phyloP scores from a whole-genome alignment of 64 coral and sea anemone genomes.

The Pachyseris speciosa region DNA sequence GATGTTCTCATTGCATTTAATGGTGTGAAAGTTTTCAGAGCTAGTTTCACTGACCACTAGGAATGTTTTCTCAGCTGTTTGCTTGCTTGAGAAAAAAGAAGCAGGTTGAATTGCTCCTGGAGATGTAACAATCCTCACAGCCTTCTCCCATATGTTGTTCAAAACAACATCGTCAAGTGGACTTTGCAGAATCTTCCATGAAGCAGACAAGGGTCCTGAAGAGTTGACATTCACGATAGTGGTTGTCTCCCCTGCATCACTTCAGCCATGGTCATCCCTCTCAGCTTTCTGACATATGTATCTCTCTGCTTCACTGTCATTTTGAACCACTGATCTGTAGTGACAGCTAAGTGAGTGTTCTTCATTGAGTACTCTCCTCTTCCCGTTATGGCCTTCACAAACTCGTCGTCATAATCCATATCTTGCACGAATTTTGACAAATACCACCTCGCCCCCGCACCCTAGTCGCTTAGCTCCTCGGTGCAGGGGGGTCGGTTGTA shows the following conservation, averaged over 20 bases:
- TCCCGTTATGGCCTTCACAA: conserved; percentile 63
- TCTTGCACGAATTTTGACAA: conserved; percentile 60
- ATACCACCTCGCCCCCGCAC: no score
- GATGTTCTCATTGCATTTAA: conserved; percentile 47
- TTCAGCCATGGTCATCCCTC: conserved; percentile 54
- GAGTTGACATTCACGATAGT: background rate
- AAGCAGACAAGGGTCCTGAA: conserved; percentile 37
- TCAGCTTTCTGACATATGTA: conserved; percentile 38
- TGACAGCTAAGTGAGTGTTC: conserved; percentile 48
- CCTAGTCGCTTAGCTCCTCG: no score
- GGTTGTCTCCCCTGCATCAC: conserved; percentile 34
- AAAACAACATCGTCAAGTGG: conserved; percentile 63
- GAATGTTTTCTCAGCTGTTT: conserved; percentile 40
- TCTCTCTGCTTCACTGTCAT: conserved; percentile 70
- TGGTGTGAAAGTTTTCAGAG: conserved; percentile 65
- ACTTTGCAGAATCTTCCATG: conserved; percentile 41
- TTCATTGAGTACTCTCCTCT: conserved; percentile 63
- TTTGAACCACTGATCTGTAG: conserved; percentile 63
- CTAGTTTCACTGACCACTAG: conserved; percentile 66
- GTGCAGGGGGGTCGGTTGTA: no score
- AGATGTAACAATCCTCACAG: conserved; percentile 54
- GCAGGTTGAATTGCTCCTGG: conserved; percentile 56
- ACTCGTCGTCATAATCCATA: conserved; percentile 71
- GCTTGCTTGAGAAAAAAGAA: conserved; percentile 44
- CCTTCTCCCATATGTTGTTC: conserved; percentile 70